phyloP scores from a whole-genome alignment of 2,888 invertebrate species.

The Acanthococcus lagerstroemiae region DNA sequence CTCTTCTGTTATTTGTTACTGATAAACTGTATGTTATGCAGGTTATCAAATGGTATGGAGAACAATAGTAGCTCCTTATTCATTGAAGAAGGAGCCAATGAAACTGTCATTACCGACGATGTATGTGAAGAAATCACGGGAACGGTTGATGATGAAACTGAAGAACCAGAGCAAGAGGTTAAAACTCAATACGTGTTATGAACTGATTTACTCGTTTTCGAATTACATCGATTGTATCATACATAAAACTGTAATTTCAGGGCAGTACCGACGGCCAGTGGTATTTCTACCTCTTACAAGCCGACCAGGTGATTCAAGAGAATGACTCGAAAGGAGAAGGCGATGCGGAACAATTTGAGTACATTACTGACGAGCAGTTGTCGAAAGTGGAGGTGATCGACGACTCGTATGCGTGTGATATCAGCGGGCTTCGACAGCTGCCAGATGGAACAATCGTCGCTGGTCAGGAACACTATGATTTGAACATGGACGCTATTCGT shows the following conservation, averaged over 20 bases:
- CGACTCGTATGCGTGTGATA: neutral
- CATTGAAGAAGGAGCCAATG: slow-evolving; percentile 27
- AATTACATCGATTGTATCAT: neutral
- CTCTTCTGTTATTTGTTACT: neutral
- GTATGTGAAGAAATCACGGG: neutral
- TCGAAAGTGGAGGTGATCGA: neutral
- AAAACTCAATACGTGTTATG: neutral
- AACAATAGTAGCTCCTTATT: slow-evolving; percentile 1
- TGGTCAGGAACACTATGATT: neutral
- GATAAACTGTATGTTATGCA: neutral
- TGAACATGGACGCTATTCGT: slow-evolving; percentile 10
- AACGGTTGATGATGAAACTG: neutral
- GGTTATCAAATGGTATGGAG: too few relatives aligned
- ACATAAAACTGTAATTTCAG: neutral
- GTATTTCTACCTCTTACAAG: slow-evolving; percentile 22
- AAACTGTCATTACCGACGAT: slow-evolving; percentile 21
- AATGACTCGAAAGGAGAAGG: slow-evolving; percentile 1
- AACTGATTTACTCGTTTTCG: neutral
- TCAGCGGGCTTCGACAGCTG: slow-evolving; percentile 1
- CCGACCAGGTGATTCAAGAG: slow-evolving; percentile 6
- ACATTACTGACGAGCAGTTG: neutral
- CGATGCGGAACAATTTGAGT: neutral
- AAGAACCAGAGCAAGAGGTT: neutral
- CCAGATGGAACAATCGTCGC: slow-evolving; percentile 2
- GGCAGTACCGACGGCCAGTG: neutral